Evolutionary conservation across 2,888 invertebrate genomes (phyloP).

Genomic region (Theretra japonica): DNA sequence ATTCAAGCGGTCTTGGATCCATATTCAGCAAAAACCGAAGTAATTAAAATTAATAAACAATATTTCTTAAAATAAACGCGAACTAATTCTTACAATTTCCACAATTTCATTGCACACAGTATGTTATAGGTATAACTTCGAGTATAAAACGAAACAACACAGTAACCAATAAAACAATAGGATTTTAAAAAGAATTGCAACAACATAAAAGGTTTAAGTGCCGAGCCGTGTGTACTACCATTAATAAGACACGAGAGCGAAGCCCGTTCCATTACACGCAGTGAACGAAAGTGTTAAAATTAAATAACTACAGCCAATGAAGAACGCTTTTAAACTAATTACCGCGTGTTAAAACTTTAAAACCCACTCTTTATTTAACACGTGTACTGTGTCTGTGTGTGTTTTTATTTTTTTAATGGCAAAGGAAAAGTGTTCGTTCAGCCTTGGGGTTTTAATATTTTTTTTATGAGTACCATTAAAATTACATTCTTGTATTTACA

Average conservation of each 20-base stretch:
- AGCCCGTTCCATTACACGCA: conserved; percentile 31
- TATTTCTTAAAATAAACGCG: too few species aligned
- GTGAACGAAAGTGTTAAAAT: conserved; percentile 41
- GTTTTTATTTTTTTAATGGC: neutral
- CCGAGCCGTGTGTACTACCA: too few species aligned
- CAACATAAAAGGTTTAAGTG: conserved; percentile 2
- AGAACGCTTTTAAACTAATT: conserved; percentile 56
- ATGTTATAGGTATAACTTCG: neutral
- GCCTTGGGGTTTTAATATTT: too few species aligned
- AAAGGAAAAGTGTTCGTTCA: neutral
- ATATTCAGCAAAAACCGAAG: too few species aligned
- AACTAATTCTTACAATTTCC: too few species aligned
- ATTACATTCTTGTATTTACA: too few species aligned
- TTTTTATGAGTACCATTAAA: too few species aligned
- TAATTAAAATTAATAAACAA: too few species aligned
- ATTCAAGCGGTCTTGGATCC: too few species aligned
- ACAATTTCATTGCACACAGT: too few species aligned
- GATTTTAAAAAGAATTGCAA: neutral
- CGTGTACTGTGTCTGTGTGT: neutral
- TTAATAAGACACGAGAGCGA: conserved; percentile 19
- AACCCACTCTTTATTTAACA: neutral
- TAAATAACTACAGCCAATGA: conserved; percentile 43
- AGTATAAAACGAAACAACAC: too few species aligned
- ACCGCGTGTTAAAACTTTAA: conserved; percentile 35
- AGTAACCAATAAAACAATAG: neutral